A percentile compares a stretch with the other conserved stretches of the same genome.
These are phyloP conservation scores for Leucopsar rothschildi DNA, from an alignment of 2,113 vertebrate species.

Conservation along the genomic window DNA sequence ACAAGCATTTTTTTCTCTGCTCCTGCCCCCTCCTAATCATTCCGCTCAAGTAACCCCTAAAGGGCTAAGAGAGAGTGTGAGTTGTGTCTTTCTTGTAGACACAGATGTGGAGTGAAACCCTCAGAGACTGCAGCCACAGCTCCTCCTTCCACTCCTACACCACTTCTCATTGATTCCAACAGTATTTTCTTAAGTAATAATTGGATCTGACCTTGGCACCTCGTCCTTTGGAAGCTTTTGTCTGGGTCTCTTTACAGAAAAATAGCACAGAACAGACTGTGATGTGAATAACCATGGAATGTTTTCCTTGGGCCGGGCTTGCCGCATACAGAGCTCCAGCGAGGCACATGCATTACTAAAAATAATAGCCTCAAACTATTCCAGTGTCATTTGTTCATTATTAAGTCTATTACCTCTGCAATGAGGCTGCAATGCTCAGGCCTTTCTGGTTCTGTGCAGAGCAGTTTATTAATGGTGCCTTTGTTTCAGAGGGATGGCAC, in stretches of 20 bases:
- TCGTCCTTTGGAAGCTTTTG: background rate
- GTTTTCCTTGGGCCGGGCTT: conserved; percentile 13
- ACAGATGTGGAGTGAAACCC: background rate
- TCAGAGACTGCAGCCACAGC: background rate
- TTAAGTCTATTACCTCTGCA: conserved; percentile 55
- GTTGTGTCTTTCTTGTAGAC: background rate
- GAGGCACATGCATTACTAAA: conserved; percentile 27
- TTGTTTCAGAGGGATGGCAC: conserved; percentile 35
- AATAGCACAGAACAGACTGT: background rate
- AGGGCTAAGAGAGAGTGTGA: background rate
- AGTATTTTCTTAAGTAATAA: conserved; percentile 40
- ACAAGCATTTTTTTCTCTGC: background rate
- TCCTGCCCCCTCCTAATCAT: background rate
- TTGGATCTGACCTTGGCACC: background rate
- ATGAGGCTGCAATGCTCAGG: conserved; percentile 22
- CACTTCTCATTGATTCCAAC: background rate
- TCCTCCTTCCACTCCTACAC: background rate
- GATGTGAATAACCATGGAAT: conserved; percentile 12
- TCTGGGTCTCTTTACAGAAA: background rate
- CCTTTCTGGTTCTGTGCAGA: background rate
- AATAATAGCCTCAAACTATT: conserved; percentile 49
- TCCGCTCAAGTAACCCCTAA: background rate
- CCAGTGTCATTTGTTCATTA: conserved; percentile 42
- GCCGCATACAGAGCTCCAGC: background rate
- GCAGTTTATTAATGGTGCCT: conserved; percentile 49